Percentiles rank a stretch among this genome's conserved stretches.
These are phyloP conservation scores for Pteruthius melanotis DNA, from an alignment of 2,113 vertebrate genomes.

Conservation along the genomic window DNA sequence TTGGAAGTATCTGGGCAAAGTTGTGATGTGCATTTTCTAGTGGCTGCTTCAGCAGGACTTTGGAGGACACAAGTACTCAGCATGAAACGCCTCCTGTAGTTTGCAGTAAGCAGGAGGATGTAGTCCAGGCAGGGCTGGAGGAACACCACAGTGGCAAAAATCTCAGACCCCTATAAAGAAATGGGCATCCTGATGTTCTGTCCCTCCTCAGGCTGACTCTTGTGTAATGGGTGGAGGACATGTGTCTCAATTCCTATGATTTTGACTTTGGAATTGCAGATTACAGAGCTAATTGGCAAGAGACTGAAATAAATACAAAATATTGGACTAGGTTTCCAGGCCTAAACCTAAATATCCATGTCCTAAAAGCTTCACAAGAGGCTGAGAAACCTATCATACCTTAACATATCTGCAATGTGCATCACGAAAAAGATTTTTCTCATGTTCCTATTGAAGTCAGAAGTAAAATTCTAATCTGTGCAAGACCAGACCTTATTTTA, in stretches of 20 bases:
- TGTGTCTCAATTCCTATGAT: background rate
- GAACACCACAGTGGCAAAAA: background rate
- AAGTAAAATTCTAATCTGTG: background rate
- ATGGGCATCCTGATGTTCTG: background rate
- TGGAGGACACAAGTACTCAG: background rate
- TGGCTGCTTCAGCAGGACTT: background rate
- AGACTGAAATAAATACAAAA: background rate
- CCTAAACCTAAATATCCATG: background rate
- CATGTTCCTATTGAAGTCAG: background rate
- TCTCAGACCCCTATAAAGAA: background rate
- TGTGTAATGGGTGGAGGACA: background rate
- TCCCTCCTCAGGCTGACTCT: background rate
- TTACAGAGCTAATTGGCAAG: background rate
- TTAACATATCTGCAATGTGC: background rate
- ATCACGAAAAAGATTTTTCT: background rate
- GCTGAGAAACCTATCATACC: background rate
- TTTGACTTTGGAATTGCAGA: background rate
- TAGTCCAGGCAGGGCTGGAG: background rate
- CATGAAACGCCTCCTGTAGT: background rate
- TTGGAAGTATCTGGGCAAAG: background rate
- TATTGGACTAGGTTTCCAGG: background rate
- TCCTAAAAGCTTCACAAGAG: background rate
- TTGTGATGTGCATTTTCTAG: background rate
- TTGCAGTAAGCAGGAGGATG: background rate
- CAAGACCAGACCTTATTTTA: background rate